Evolutionary conservation across 2,888 invertebrate species (phyloP).

Genomic region (Didymodactylos carnosus): DNA sequence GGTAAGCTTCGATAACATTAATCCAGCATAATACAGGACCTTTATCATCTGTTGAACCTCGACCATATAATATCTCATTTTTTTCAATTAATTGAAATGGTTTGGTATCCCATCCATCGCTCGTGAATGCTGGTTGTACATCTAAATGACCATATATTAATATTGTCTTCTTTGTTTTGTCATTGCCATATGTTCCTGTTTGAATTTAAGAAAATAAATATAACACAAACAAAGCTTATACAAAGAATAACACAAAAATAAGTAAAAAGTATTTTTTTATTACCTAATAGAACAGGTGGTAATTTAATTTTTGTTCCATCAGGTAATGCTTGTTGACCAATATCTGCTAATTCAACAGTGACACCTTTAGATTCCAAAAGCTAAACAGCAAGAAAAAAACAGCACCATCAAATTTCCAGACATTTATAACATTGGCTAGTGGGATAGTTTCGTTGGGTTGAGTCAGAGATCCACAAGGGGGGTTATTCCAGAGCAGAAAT

Average conservation of each 20-base stretch:
- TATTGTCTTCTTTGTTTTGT: slow-evolving; percentile 69
- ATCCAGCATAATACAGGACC: slow-evolving; percentile 80
- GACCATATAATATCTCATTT: slow-evolving; percentile 67
- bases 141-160: slow-evolving; percentile 90
- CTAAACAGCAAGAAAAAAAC: slow-evolving; percentile 12
- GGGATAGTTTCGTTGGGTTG: no score
- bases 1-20: slow-evolving; percentile 69
- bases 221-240: no score
- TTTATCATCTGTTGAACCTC: slow-evolving; percentile 76
- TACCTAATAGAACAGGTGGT: slow-evolving; percentile 64
- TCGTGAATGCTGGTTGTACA: slow-evolving; percentile 58
- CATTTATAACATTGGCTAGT: no score
- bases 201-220: no score
- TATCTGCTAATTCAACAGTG: slow-evolving; percentile 49
- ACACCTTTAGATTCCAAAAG: slow-evolving; percentile 41
- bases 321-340: slow-evolving; percentile 48
- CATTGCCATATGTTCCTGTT: slow-evolving; percentile 47
- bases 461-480: slow-evolving; percentile 3
- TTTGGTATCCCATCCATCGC: slow-evolving; percentile 85
- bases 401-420: no score
- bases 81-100: slow-evolving; percentile 72
- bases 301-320: slow-evolving; percentile 53
- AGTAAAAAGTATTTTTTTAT: no score
- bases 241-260: no score
- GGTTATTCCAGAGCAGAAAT: background rate